A percentile compares a stretch with the other conserved stretches of the same genome.
Evolutionary conservation across 2,113 vertebrate species (phyloP).

Genomic region (Ceyx cyanopectus): DNA sequence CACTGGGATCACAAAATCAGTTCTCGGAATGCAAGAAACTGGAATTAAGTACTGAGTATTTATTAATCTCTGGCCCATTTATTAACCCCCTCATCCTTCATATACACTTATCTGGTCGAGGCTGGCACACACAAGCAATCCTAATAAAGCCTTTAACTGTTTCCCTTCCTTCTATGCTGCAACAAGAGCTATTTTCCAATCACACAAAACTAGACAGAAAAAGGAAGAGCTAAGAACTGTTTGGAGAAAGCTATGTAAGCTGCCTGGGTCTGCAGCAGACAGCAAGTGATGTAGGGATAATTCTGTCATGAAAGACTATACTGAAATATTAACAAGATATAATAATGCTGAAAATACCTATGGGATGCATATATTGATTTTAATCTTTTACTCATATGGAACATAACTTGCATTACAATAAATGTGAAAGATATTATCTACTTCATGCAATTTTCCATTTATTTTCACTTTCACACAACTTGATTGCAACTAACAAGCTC

Average conservation of each 20-base stretch:
- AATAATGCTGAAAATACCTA: neutral
- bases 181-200: neutral
- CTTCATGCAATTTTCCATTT: neutral
- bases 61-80: conserved; percentile 62
- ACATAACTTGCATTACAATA: neutral
- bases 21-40: neutral
- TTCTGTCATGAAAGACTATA: neutral
- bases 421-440: neutral
- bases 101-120: neutral
- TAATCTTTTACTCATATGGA: neutral
- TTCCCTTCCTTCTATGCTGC: neutral
- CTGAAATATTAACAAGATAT: neutral
- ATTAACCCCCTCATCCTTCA: conserved; percentile 60
- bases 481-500: neutral
- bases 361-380: neutral
- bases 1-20: neutral
- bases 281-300: neutral
- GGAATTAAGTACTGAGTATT: conserved; percentile 62
- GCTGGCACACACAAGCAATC: neutral
- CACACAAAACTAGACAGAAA: neutral
- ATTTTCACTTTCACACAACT: neutral
- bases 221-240: neutral
- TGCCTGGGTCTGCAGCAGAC: neutral
- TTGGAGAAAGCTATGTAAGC: neutral
- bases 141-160: neutral